Evolutionary conservation across 2,888 invertebrate species (phyloP), one percentile per base, ranked within the genome.

Genomic region (Anoplius nigerrimus): DNA sequence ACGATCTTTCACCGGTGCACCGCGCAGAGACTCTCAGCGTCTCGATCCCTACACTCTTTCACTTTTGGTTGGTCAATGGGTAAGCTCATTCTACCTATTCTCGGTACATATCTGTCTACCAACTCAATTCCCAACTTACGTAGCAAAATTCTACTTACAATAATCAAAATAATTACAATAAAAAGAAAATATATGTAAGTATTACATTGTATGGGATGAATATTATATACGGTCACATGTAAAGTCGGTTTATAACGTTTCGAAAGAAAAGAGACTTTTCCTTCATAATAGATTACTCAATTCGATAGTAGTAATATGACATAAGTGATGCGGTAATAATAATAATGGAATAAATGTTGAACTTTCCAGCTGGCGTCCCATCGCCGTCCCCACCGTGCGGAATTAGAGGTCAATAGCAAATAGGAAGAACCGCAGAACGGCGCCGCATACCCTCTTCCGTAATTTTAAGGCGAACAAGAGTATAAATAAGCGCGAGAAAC

Each of bases 61-160:
- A 1, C 87, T 88, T 42, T 83, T 89, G 61, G 77, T 90, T 54
- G 87, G 87, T 68, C 88, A 89, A 86, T 89, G 89, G 90, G 90
- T 90, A 85, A 62, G 80, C 61, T 11, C 6, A 34, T 34, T 34
- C 1, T 4, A 24, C 48, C 43, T 18, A 18, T 52, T 63, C 56
- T 15, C 51, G 1, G 42, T 56, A 20, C 11, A 2, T 59, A 4
- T 43, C 43, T 2, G 2, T 15, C 20, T 27, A 54, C 46, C 54
- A 15, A 53, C 13, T 1, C 11, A 1, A 56, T 20, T 59, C 11
- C 2, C 48, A n/a, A n/a, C n/a, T n/a, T n/a, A n/a, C n/a, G n/a
- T n/a, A n/a, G n/a, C n/a, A n/a, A n/a, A n/a, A n/a, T n/a, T n/a
- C n/a, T n/a, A n/a, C n/a, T n/a, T n/a, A n/a, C n/a, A n/a, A n/a